phyloP scores from a whole-genome alignment of 1,140 invertebrate genomes.

The Halotydeus destructor region DNA sequence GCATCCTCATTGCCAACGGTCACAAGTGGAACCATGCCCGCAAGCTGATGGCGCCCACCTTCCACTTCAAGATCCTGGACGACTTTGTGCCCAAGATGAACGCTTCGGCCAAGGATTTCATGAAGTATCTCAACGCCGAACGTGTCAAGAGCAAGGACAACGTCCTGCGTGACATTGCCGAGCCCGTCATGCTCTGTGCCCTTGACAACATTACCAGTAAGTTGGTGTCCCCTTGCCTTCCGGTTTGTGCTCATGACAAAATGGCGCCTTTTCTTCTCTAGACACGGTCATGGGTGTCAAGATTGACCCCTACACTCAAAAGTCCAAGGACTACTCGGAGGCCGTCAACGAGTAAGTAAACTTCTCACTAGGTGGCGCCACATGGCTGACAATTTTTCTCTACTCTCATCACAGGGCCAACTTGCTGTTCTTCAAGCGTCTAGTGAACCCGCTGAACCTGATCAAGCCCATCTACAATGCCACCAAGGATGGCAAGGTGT shows the following conservation, averaged over 20 bases:
- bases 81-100: slow-evolving; percentile 36
- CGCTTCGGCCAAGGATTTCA: slow-evolving; percentile 33
- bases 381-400: slow-evolving; percentile 39
- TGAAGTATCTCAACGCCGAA: no score
- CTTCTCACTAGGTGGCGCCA: no score
- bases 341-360: no score
- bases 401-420: slow-evolving; percentile 49
- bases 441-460: slow-evolving; percentile 11
- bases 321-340: no score
- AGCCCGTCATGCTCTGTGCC: no score
- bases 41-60: slow-evolving; percentile 40
- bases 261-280: no score
- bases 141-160: no score
- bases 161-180: no score
- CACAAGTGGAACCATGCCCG: slow-evolving; percentile 39
- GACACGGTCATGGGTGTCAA: slow-evolving; percentile 62
- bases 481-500: slow-evolving; percentile 8
- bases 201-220: no score
- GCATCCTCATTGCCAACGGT: no score
- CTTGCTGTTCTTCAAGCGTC: slow-evolving; percentile 36
- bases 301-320: slow-evolving; percentile 36
- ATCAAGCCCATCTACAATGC: slow-evolving; percentile 13
- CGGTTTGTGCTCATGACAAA: no score
- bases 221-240: no score
- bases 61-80: slow-evolving; percentile 39